Evolutionary conservation across 2,888 invertebrate species (phyloP), one percentile per base, ranked within the genome.

Genomic region (Allolobophora icterica): DNA sequence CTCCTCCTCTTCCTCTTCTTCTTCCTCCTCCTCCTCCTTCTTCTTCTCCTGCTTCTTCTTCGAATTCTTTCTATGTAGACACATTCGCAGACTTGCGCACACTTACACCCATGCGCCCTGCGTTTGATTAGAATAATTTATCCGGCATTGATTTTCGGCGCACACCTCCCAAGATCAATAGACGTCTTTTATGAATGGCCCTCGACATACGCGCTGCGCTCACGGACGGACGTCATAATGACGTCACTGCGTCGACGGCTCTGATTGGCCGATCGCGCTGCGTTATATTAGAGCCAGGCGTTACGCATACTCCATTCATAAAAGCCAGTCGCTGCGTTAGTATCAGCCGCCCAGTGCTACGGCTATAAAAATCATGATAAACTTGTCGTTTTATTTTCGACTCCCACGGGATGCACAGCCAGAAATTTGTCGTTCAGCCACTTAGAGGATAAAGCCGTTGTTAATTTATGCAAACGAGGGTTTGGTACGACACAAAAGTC

Each of bases 241-340:
- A 87, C 87, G 87, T 87, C 87, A 87, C 87, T 34, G 87, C 35
- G 87, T n/a, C 34, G 35, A 87, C 35, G 35, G 34, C 87, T 87
- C 13, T 17, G 35, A 87, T 87, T 87, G 87, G 87, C n/a, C 35
- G 87, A 34, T 38, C 21, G 35, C 30, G 30, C 71, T 30, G 71
- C n/a, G 30, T 5, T 71, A 71, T 71, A 71, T 71, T n/a, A 71
- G 30, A 6, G 87, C 87, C 15, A 15, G 34, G 6, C 35, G 87
- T 17, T 87, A 87, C 87, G 87, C 87, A 87, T 35, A 35, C 24
- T 87, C 87, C 87, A 87, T 87, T 87, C 87, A 87, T 87, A 87
- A 87, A 34, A 34, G 87, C 87, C 19, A 35, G 87, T 34, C 38
- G 87, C 8, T 21, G 34, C 35, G 34, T 35, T 38, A 24, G 33